Evolutionary conservation across 2,888 invertebrate genomes (phyloP).

Genomic region (Unio delphinus): DNA sequence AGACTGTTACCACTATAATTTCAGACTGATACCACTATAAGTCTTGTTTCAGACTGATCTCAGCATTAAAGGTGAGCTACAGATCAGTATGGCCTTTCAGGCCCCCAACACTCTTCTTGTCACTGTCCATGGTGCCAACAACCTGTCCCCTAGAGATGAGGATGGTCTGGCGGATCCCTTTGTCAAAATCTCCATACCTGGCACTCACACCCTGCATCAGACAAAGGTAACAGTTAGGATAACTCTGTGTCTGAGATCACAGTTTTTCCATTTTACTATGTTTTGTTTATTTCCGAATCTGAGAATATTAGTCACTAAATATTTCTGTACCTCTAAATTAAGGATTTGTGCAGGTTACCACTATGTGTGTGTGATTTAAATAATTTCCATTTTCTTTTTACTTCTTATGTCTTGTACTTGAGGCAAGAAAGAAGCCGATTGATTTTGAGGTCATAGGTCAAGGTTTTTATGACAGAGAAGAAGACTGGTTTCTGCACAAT

Average conservation of each 20-base stretch:
- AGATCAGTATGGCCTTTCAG: slow-evolving; percentile 54
- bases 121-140: slow-evolving; percentile 53
- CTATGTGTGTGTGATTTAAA: too few relatives aligned
- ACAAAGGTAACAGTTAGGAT: slow-evolving; percentile 45
- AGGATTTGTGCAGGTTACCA: too few relatives aligned
- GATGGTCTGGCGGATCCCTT: slow-evolving; percentile 53
- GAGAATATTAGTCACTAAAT: too few relatives aligned
- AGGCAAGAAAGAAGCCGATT: too few relatives aligned
- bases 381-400: too few relatives aligned
- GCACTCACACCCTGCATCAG: slow-evolving; percentile 46
- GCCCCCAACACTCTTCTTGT: slow-evolving; percentile 51
- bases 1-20: background rate
- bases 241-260: background rate
- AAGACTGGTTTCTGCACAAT: too few relatives aligned
- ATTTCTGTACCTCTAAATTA: too few relatives aligned
- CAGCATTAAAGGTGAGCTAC: slow-evolving; percentile 57
- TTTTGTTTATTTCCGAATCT: too few relatives aligned
- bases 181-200: slow-evolving; percentile 62
- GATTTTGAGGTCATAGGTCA: too few relatives aligned
- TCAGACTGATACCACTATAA: background rate
- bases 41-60: slow-evolving; percentile 58
- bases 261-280: background rate
- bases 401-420: too few relatives aligned
- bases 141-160: slow-evolving; percentile 48
- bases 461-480: too few relatives aligned